Evolutionary conservation across 2,888 invertebrate genomes (phyloP).

Genomic region (Polymixis flavicincta): DNA sequence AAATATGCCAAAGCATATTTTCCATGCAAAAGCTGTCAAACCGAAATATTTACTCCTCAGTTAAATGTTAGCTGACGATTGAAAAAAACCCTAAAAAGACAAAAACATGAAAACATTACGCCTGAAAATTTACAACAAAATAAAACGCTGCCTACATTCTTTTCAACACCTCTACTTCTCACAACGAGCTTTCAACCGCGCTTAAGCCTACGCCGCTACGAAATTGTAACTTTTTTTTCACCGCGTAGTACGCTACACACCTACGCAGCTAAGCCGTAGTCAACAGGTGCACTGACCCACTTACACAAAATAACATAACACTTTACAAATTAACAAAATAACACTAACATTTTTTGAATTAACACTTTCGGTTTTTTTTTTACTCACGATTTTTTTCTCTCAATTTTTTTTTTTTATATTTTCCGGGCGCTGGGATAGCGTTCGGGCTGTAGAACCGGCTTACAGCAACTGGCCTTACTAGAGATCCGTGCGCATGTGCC

Average conservation of each 20-base stretch:
- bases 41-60: too few relatives aligned
- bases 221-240: conserved; percentile 50
- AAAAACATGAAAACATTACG: neutral
- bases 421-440: conserved; percentile 67
- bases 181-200: conserved; percentile 6
- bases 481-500: conserved; percentile 81
- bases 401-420: conserved; percentile 19
- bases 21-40: too few relatives aligned
- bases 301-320: conserved; percentile 51
- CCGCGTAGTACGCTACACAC: conserved; percentile 67
- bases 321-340: conserved; percentile 12
- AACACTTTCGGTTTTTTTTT: conserved; percentile 36
- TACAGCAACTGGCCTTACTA: conserved; percentile 74
- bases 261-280: conserved; percentile 71
- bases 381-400: conserved; percentile 44
- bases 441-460: conserved; percentile 72
- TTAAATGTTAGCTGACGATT: too few relatives aligned
- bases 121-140: neutral
- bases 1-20: too few relatives aligned
- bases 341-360: neutral
- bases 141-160: neutral
- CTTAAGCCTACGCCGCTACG: conserved; percentile 29
- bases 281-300: conserved; percentile 76
- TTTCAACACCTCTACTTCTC: neutral
- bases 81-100: neutral